Evolutionary conservation across 2,797 vertebrate genomes (phyloP), one percentile per base, ranked within the genome.

Genomic region (Coregonus sp.): DNA sequence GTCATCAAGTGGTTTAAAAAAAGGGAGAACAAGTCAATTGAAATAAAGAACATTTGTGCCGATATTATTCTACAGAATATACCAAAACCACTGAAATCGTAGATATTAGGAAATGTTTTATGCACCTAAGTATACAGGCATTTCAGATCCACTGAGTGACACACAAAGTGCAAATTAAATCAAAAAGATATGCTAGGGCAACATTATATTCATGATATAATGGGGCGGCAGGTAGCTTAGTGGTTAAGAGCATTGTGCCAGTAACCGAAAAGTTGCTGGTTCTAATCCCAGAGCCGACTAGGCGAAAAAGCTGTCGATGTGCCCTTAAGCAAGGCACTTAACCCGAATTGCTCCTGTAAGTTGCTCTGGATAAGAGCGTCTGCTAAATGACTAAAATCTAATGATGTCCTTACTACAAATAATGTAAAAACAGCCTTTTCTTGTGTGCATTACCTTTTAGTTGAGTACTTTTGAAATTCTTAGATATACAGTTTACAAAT

Each of bases 391-490:
- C 25, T 25, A 25, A 25, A 25, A 25, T 25, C 25, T 69, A 14
- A 40, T 7, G 33, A 40, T 40, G 7, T 37, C 16, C 67, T 12
- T 35, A 4, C 4, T 15, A 35, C 65, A 67, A 67, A 67, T 14
- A 35, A 35, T 33, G 65, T 31, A 67, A 33, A 33, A 33, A 12
- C 9, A 15, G 65, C 11, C 5, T 31, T 31, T 35, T 67, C 25
- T 65, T 29, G 9, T 7, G 29, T 66, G 56, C 29, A 66, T 33
- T 66, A 66, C 63, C 12, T 33, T 29, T 33, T 67, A 67, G 16
- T 31, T 31, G 4, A 67, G n/a, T 63, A 63, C 59, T 68, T 68
- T 68, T n/a, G 31, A 68, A 70, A 70, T 40, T 4, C 37, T 70
- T 47, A 18, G 31, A 54, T 33, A 75, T 37, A 66, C 66, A 70